Evolutionary conservation across 2,888 invertebrate genomes (phyloP), one percentile per base, ranked within the genome.

Genomic region (Dilophus febrilis): DNA sequence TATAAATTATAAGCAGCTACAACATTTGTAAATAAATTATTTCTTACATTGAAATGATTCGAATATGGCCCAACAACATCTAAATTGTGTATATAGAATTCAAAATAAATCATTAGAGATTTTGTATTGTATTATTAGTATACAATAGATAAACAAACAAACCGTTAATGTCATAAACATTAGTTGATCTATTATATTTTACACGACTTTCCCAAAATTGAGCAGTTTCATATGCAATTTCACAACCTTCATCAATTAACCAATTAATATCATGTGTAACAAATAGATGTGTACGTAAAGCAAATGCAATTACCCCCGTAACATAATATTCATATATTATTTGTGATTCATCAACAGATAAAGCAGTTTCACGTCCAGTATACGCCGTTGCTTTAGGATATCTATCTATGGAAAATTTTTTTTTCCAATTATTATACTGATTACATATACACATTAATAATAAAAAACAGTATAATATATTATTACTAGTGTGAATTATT

Each of bases 31-130:
- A 69, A 73, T 0, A 60, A 68, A 4, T 71, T 72, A 5, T 71
- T 72, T 43, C 73, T 72, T 14, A 64, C 65, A 47, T 71, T 67
- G 17, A 51, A 58, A 49, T 72, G 72, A 50, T 72, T 71, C 60
- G 73, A 73, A 46, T 73, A 73, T 1, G 73, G 74, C 1, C 74
- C 73, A 72, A 73, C 73, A 4, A 74, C 68, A 56, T 66, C 68
- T 71, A 49, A 32, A n/a, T n/a, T n/a, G n/a, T n/a, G n/a, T n/a
- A n/a, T n/a, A n/a, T n/a, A n/a, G n/a, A n/a, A n/a, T n/a, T n/a
- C n/a, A n/a, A n/a, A n/a, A n/a, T n/a, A n/a, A n/a, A n/a, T n/a
- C n/a, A n/a, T n/a, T n/a, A n/a, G n/a, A n/a, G n/a, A n/a, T n/a
- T n/a, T n/a, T n/a, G n/a, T n/a, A n/a, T n/a, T n/a, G n/a, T n/a